These are phyloP conservation scores for Pteronura brasiliensis DNA, from an alignment of 2,113 vertebrate species.

Conservation along the genomic window DNA sequence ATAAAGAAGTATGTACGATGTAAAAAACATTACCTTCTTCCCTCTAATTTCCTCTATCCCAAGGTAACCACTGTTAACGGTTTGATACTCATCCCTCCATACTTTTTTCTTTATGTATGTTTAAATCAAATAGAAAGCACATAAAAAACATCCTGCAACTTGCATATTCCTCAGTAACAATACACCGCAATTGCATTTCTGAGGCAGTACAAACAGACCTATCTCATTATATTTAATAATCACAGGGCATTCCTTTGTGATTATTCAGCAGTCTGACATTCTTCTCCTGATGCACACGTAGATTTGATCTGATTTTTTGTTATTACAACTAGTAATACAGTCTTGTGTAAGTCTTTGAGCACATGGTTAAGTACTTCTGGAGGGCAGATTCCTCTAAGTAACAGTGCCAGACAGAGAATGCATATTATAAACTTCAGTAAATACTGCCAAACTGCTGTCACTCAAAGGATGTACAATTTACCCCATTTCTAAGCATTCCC, in stretches of 20 bases:
- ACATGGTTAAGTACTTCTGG: neutral
- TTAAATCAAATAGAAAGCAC: neutral
- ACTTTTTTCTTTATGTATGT: neutral
- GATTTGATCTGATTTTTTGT: neutral
- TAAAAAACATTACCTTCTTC: neutral
- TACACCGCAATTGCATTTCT: neutral
- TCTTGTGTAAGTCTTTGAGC: neutral
- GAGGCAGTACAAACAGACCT: neutral
- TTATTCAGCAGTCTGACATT: neutral
- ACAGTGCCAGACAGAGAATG: neutral
- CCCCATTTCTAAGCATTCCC: neutral
- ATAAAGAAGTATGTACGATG: neutral
- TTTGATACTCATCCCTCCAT: neutral
- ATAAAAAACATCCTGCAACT: neutral
- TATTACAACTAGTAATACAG: neutral
- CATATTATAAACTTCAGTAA: neutral
- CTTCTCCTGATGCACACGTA: neutral
- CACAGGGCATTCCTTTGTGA: neutral
- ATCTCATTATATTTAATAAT: neutral
- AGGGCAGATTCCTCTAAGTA: neutral
- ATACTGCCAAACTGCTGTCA: neutral
- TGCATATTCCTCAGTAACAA: neutral
- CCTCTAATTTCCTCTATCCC: neutral
- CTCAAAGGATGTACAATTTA: neutral
- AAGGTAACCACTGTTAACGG: neutral